phyloP scores from a whole-genome alignment of 1,140 invertebrate genomes.

The Lordiphosa stackelbergi region DNA sequence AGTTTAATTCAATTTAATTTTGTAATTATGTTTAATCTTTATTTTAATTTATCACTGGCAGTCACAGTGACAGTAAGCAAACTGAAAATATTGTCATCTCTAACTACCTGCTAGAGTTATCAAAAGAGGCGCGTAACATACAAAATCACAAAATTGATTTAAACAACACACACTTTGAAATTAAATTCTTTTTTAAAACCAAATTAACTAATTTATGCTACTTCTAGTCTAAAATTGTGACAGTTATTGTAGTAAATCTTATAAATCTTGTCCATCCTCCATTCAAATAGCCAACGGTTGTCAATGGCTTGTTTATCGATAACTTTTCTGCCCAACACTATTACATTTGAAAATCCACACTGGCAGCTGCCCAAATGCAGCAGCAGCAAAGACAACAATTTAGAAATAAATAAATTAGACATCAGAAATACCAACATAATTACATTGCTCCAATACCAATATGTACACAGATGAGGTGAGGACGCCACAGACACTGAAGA shows the following conservation, averaged over 20 bases:
- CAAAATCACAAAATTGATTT: slow-evolving; percentile 11
- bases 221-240: too few species aligned
- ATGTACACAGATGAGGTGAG: slow-evolving; percentile 60
- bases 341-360: slow-evolving; percentile 40
- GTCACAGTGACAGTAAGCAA: background rate
- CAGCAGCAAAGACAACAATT: slow-evolving; percentile 14
- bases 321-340: slow-evolving; percentile 10
- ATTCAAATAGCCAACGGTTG: slow-evolving; percentile 12
- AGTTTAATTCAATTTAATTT: too few species aligned
- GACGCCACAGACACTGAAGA: slow-evolving; percentile 56
- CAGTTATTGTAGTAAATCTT: too few species aligned
- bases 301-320: background rate
- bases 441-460: slow-evolving; percentile 14
- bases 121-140: slow-evolving; percentile 16
- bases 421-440: slow-evolving; percentile 14
- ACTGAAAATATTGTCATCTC: background rate
- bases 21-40: too few species aligned
- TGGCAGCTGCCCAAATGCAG: slow-evolving; percentile 28
- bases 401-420: slow-evolving; percentile 7
- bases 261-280: too few species aligned
- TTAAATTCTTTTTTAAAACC: background rate
- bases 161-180: background rate
- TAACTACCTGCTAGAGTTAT: slow-evolving; percentile 16
- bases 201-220: too few species aligned
- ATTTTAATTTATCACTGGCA: too few species aligned